A percentile compares a stretch with the other conserved stretches of the same genome.
Evolutionary conservation across 2,113 vertebrate species (phyloP).

Genomic region (Pelobates fuscus): DNA sequence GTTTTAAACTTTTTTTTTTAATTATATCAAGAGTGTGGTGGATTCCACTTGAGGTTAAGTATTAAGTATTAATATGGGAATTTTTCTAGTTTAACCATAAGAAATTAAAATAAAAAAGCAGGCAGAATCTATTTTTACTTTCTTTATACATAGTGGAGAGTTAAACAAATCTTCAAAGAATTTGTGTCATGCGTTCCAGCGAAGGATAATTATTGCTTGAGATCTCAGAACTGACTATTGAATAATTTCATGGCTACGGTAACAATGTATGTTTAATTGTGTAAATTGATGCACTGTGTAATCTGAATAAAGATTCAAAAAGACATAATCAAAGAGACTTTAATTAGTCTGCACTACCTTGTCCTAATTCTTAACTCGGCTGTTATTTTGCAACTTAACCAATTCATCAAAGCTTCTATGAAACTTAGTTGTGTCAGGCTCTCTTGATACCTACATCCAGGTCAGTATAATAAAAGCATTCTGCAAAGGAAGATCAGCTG

Average conservation of each 20-base stretch:
- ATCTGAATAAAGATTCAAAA: conserved; percentile 10
- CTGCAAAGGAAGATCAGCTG: background rate
- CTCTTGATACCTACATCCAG: background rate
- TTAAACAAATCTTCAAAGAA: conserved; percentile 10
- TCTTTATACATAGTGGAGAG: background rate
- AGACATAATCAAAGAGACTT: background rate
- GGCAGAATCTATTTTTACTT: conserved; percentile 1
- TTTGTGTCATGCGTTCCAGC: background rate
- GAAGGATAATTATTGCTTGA: conserved; percentile 15
- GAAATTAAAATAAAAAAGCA: background rate
- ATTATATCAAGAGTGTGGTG: background rate
- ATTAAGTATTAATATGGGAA: conserved; percentile 4
- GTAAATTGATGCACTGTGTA: conserved; percentile 28
- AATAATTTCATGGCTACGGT: background rate
- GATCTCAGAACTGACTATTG: background rate
- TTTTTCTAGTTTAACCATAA: background rate
- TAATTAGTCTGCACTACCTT: background rate
- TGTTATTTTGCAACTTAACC: background rate
- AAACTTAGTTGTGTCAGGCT: conserved; percentile 4
- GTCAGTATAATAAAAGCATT: background rate
- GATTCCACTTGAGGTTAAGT: background rate
- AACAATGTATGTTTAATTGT: conserved; percentile 5
- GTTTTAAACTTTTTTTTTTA: background rate
- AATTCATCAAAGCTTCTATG: background rate
- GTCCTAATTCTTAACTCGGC: conserved; percentile 5